phyloP scores from a whole-genome alignment of 2,888 invertebrate genomes.

The Diaperis boleti region DNA sequence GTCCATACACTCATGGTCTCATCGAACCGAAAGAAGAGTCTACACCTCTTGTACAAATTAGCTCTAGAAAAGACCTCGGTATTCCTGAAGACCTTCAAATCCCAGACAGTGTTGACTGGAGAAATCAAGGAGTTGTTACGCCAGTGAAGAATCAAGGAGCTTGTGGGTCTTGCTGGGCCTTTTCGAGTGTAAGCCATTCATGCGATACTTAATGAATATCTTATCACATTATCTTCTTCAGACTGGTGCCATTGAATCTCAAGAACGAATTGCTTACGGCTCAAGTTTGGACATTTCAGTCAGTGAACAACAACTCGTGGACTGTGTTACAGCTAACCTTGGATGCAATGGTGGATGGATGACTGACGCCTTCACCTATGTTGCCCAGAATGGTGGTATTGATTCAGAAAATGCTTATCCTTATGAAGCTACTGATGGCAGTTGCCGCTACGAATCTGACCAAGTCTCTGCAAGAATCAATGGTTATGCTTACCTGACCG shows the following conservation, averaged over 20 bases:
- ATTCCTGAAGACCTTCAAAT: background rate
- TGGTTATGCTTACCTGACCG: slow-evolving; percentile 78
- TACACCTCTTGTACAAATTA: slow-evolving; percentile 9
- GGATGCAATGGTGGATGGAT: slow-evolving; percentile 32
- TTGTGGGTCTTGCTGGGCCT: slow-evolving; percentile 36
- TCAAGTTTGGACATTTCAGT: slow-evolving; percentile 13
- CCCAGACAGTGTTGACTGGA: slow-evolving; percentile 31
- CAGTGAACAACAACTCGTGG: slow-evolving; percentile 28
- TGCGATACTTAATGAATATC: background rate
- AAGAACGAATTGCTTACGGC: slow-evolving; percentile 9
- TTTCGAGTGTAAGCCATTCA: slow-evolving; percentile 28
- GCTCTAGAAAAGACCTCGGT: background rate
- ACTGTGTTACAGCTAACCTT: slow-evolving; percentile 5
- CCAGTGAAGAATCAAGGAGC: slow-evolving; percentile 34
- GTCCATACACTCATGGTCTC: slow-evolving; percentile 1
- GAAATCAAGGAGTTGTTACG: slow-evolving; percentile 24
- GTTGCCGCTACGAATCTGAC: slow-evolving; percentile 33
- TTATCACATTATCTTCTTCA: background rate
- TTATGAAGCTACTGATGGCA: slow-evolving; percentile 59
- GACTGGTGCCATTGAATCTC: slow-evolving; percentile 26
- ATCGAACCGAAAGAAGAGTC: background rate
- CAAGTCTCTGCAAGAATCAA: slow-evolving; percentile 55
- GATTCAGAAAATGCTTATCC: slow-evolving; percentile 65
- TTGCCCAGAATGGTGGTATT: slow-evolving; percentile 18
- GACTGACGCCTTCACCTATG: slow-evolving; percentile 17